Evolutionary conservation across 1,140 invertebrate species (phyloP).

Genomic region (Orchestia grillus): DNA sequence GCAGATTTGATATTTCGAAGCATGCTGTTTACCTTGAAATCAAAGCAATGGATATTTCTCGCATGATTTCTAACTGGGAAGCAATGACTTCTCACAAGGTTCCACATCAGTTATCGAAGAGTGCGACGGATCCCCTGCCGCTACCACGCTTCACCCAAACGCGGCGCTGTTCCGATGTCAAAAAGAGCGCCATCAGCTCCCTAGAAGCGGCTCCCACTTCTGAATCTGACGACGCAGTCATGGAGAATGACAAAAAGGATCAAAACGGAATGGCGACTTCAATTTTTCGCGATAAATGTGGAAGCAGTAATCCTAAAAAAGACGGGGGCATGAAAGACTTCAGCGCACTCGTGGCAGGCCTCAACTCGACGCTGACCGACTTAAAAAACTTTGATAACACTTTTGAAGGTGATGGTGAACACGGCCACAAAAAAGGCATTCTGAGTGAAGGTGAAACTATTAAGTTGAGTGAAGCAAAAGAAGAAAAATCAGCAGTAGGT

Average conservation of each 20-base stretch:
- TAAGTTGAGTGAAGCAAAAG: background rate
- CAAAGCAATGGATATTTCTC: constrained; percentile 25
- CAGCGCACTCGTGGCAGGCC: background rate
- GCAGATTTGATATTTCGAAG: background rate
- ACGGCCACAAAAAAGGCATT: background rate
- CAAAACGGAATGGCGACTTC: background rate
- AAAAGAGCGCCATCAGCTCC: background rate
- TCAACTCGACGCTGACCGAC: background rate
- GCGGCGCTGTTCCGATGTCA: background rate
- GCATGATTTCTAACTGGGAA: constrained; percentile 48
- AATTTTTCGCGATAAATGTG: background rate
- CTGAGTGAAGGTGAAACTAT: background rate
- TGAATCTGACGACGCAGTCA: background rate
- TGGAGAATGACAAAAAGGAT: background rate
- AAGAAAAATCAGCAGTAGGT: background rate
- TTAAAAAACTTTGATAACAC: background rate
- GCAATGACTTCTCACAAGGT: background rate
- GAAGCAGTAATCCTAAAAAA: background rate
- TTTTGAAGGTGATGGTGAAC: background rate
- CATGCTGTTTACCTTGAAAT: background rate
- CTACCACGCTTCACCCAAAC: constrained; percentile 18
- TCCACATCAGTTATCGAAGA: background rate
- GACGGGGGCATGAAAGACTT: background rate
- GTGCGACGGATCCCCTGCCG: background rate
- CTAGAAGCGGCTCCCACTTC: background rate